phyloP scores from a whole-genome alignment of 2,888 invertebrate genomes.

The Epicampocera succincta region DNA sequence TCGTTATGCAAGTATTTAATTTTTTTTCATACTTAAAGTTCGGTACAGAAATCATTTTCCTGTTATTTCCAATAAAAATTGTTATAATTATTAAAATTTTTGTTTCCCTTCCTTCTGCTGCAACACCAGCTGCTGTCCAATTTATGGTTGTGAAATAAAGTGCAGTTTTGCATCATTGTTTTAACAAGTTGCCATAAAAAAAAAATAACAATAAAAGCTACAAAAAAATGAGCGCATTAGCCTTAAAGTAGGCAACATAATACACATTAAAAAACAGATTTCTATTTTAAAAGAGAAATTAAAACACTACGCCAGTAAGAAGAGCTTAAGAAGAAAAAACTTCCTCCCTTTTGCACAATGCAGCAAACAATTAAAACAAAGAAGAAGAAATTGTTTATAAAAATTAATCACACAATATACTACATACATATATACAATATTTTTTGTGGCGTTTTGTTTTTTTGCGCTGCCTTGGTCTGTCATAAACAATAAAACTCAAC shows the following conservation, averaged over 20 bases:
- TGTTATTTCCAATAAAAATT: too few species aligned
- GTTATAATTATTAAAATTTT: conserved; percentile 4
- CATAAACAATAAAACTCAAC: conserved; percentile 63
- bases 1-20: too few species aligned
- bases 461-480: conserved; percentile 48
- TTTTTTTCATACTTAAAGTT: too few species aligned
- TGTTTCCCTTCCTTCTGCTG: neutral
- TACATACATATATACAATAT: neutral
- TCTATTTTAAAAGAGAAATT: neutral
- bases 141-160: conserved; percentile 40
- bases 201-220: conserved; percentile 17
- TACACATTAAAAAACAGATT: neutral
- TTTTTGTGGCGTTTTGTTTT: conserved; percentile 14
- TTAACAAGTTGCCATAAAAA: conserved; percentile 17
- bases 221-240: conserved; percentile 67
- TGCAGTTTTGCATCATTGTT: conserved; percentile 44
- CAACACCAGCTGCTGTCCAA: conserved; percentile 44
- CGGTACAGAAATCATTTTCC: too few species aligned
- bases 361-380: conserved; percentile 57
- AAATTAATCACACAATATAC: conserved; percentile 19
- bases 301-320: neutral
- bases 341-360: conserved; percentile 3
- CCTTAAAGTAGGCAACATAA: conserved; percentile 68
- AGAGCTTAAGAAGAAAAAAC: neutral
- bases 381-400: neutral